Evolutionary conservation across 2,797 vertebrate species (phyloP), one percentile per base, ranked within the genome.

Genomic region (Ficedula albicollis): DNA sequence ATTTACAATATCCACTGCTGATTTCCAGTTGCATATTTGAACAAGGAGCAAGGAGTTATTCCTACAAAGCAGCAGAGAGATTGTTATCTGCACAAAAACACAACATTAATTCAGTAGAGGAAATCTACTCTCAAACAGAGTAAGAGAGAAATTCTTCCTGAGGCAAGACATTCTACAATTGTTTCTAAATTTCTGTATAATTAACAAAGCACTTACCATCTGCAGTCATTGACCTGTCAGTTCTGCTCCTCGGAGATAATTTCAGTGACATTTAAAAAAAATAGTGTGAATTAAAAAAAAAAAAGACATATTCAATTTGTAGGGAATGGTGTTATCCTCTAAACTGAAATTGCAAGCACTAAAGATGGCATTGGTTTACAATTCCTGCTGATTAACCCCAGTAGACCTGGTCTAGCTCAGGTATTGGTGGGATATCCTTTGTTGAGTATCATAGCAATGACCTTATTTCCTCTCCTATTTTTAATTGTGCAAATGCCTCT

Each of bases 181-280:
- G 97, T 98, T 98, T 98, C 95, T 97, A 97, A 98, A 98, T 98
- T 98, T 97, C 96, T 97, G 91, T 98, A 97, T 97, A 98, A 98
- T 98, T 98, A 98, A 98, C 97, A 97, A 98, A 98, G 96, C 97
- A 97, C 96, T 98, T 97, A 96, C 97, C 97, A 98, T 98, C 97
- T 98, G 98, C 95, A 96, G 93, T 95, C 97, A 98, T 96, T 98
- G 97, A 98, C 97, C 98, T 95, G 96, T 98, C 97, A 98, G 97
- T 96, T 96, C 96, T 97, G 96, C 88, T 98, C 97, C 96, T 98
- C 95, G 93, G 96, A 98, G 98, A 98, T 97, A 97, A 98, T 97
- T 98, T 98, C 96, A 97, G 94, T 98, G 97, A 97, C 97, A 97
- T 97, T 89, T 88, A 5, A 95, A 97, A 97, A 97, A 95, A 97